Base-by-base conservation (phyloP, 2,888 invertebrate species). In the Laspeyria flexula region DNA sequence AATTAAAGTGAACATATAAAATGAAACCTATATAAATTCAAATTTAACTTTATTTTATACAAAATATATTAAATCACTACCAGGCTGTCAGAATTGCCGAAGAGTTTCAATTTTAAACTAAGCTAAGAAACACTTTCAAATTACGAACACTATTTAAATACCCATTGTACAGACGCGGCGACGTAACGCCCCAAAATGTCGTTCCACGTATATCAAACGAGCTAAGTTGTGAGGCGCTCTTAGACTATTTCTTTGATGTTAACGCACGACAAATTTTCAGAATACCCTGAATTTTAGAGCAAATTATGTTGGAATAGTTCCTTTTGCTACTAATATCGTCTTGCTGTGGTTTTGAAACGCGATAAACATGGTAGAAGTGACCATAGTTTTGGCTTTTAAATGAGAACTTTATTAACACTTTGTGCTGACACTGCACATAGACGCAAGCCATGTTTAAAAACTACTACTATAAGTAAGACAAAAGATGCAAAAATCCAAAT, bases 251-350 rank as follows among this genome's bases (percentile, higher is more conserved):
- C 89, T 89, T 88, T 89, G 89, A 88, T 79, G 83, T 79, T 68
- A 79, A 77, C 81, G 76, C 76, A 76, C 73, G 69, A 72, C 66
- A 74, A 83, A 88, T 89, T 81, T 82, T 79, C 85, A 70, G 77
- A 83, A 79, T 81, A 74, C 84, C 71, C 55, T 66, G 74, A 77
- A 86, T 86, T 84, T 85, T 73, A 73, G 76, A 79, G 82, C 73
- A 75, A 83, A 85, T 86, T 83, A 82, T 79, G 79, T 77, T 70
- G 74, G 69, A 83, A 87, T 87, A 88, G 88, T 88, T 88, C 71
- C 78, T 81, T 78, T 75, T 62, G 74, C 70, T 66, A 69, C 68
- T 75, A 73, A 73, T 73, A 75, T 72, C 59, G 56, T 69, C 69
- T 65, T 55, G 47, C 49, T 64, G 70, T 58, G 62, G 69, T 64